Evolutionary conservation across 2,888 invertebrate species (phyloP).

Genomic region (Cryptosula pallasiana): DNA sequence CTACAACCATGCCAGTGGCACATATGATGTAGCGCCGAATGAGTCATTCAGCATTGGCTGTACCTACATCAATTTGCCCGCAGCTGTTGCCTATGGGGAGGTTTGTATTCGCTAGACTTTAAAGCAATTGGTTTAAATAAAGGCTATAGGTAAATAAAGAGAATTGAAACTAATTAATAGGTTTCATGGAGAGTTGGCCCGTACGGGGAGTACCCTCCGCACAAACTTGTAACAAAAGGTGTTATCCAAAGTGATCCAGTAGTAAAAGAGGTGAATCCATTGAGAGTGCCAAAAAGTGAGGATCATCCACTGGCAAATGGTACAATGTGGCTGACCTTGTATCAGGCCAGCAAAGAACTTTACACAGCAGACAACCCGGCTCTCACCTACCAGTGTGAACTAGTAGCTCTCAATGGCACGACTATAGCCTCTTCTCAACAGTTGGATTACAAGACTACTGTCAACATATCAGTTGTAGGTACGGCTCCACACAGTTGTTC

Average conservation of each 20-base stretch:
- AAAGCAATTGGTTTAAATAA: background rate
- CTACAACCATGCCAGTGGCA: background rate
- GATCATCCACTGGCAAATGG: background rate
- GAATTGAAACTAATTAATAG: too few relatives aligned
- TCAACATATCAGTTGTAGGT: background rate
- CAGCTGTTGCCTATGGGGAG: background rate
- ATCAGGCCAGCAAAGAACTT: background rate
- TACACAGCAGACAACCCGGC: background rate
- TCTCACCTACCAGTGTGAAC: background rate
- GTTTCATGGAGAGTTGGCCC: too few relatives aligned
- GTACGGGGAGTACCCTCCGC: too few relatives aligned
- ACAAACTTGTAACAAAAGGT: too few relatives aligned
- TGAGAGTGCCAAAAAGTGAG: too few relatives aligned
- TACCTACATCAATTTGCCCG: background rate
- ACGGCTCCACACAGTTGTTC: background rate
- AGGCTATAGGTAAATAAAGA: too few relatives aligned
- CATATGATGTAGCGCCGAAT: background rate
- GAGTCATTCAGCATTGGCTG: background rate
- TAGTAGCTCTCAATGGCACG: background rate
- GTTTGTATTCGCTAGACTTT: background rate
- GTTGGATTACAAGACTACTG: background rate
- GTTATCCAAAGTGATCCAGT: too few relatives aligned
- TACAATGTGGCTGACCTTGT: background rate
- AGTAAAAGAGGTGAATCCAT: too few relatives aligned
- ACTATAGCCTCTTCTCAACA: background rate